Percentiles rank a stretch among this genome's conserved stretches.
Evolutionary conservation across 1,140 invertebrate genomes (phyloP).

Genomic region (Mamestra configurata): DNA sequence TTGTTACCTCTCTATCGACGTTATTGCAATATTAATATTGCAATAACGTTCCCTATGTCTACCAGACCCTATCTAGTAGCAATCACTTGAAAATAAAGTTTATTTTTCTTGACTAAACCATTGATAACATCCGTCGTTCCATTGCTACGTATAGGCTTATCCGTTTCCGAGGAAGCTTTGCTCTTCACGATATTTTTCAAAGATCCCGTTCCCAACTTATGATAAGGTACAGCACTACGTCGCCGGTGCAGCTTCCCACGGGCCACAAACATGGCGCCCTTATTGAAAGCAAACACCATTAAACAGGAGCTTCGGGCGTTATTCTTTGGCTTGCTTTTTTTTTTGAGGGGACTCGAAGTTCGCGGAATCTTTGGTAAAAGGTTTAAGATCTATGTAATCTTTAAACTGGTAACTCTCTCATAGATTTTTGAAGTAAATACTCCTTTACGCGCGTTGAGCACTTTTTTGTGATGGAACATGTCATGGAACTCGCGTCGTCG

Average conservation of each 20-base stretch:
- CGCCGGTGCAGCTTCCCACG: slow-evolving; percentile 54
- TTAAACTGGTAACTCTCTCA: neutral
- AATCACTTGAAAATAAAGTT: too few relatives aligned
- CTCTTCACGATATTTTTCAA: slow-evolving; percentile 2
- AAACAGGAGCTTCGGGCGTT: slow-evolving; percentile 54
- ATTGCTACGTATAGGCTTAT: neutral
- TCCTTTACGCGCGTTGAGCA: too few relatives aligned
- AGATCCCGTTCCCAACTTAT: slow-evolving; percentile 15
- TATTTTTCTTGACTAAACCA: too few relatives aligned
- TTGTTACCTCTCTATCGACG: too few relatives aligned
- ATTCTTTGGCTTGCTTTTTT: slow-evolving; percentile 48
- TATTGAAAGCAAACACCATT: slow-evolving; percentile 76
- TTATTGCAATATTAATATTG: too few relatives aligned
- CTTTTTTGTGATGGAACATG: too few relatives aligned
- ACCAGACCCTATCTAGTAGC: too few relatives aligned
- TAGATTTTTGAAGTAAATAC: too few relatives aligned
- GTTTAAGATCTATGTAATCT: neutral
- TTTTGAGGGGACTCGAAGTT: neutral
- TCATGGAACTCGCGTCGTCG: too few relatives aligned
- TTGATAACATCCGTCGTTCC: neutral
- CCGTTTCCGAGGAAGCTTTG: neutral
- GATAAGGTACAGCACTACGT: slow-evolving; percentile 16
- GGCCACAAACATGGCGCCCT: slow-evolving; percentile 60
- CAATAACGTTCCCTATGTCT: too few relatives aligned
- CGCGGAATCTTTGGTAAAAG: neutral